phyloP scores from a whole-genome alignment of 2,888 invertebrate genomes.

The Branchellion lobata region DNA sequence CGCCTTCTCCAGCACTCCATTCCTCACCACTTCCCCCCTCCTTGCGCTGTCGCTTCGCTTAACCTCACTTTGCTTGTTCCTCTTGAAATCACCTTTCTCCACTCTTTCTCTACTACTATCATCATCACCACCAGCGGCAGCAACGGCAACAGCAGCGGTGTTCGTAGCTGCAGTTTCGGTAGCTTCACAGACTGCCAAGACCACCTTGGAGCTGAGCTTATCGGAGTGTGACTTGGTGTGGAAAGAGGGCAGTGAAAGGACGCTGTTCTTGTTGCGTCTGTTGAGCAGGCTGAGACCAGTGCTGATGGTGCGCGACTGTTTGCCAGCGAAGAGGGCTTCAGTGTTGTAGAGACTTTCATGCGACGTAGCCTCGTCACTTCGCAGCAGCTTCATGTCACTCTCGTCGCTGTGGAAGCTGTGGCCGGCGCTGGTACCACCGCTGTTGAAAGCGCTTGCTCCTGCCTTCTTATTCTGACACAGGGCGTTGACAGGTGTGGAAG shows the following conservation, averaged over 20 bases:
- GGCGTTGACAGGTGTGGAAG: constrained; percentile 17
- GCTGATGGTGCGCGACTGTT: neutral
- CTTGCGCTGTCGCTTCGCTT: neutral
- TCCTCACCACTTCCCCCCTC: neutral
- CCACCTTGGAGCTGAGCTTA: neutral
- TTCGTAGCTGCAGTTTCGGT: neutral
- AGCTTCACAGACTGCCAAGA: neutral
- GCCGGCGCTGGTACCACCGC: neutral
- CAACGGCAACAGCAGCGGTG: no score
- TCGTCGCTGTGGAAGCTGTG: neutral
- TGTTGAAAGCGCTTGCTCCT: neutral
- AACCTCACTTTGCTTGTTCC: neutral
- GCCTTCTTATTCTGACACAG: constrained; percentile 14
- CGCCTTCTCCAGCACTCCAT: neutral
- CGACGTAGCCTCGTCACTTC: neutral
- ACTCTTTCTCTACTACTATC: no score
- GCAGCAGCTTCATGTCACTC: constrained; percentile 13
- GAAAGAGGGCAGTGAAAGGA: neutral
- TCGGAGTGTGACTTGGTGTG: neutral
- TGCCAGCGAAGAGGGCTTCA: constrained; percentile 3
- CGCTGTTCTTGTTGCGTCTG: neutral
- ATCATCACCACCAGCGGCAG: no score
- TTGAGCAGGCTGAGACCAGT: neutral
- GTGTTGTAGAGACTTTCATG: neutral
- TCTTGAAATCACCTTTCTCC: neutral